A percentile compares a stretch with the other conserved stretches of the same genome.
Conservation (phyloP, 2,888 invertebrate genomes). For the Ophioninae sp. region DNA sequence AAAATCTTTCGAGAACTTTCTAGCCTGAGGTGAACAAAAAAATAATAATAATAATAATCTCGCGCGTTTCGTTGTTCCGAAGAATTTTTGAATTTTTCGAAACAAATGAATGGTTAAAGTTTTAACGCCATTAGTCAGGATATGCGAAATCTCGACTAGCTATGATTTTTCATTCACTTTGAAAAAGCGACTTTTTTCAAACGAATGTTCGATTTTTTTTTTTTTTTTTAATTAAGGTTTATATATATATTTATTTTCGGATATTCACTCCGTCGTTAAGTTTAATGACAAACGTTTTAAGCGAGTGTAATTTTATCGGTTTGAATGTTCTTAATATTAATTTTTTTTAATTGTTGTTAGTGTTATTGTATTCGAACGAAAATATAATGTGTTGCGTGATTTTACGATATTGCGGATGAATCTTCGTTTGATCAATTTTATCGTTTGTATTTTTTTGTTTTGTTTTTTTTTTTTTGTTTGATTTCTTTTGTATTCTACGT, state of each 20-base stretch:
- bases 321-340: constrained; percentile 29
- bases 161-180: neutral
- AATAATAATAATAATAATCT: too few species aligned
- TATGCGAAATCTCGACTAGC: neutral
- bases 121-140: constrained; percentile 8
- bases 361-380: constrained; percentile 24
- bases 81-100: too few species aligned
- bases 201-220: constrained; percentile 16
- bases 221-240: too few species aligned
- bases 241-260: too few species aligned
- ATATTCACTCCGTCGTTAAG: constrained; percentile 24
- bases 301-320: constrained; percentile 11
- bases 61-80: too few species aligned
- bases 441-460: constrained; percentile 30
- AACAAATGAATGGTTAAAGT: neutral
- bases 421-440: constrained; percentile 24
- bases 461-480: constrained; percentile 33
- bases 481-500: constrained; percentile 53
- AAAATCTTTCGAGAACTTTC: too few species aligned
- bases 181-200: neutral
- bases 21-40: too few species aligned
- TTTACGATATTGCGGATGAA: neutral
- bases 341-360: constrained; percentile 28
- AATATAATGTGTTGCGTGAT: constrained; percentile 12
- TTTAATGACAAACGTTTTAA: constrained; percentile 9